phyloP scores from a whole-genome alignment of 2,888 invertebrate species.

The Salticus scenicus region DNA sequence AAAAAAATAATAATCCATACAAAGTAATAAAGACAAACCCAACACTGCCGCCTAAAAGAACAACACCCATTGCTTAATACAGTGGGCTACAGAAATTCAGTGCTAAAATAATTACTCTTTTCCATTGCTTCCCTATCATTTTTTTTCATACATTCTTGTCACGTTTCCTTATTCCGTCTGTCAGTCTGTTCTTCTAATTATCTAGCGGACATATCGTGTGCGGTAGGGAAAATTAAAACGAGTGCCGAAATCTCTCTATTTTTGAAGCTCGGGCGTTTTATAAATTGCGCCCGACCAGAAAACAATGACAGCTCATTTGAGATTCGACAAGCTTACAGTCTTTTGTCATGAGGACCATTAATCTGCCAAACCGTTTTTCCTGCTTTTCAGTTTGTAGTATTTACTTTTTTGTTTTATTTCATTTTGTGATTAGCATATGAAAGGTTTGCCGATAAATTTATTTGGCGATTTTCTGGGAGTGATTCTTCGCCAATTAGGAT shows the following conservation, averaged over 20 bases:
- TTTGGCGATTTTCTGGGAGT: background rate
- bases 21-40: background rate
- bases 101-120: conserved; percentile 50
- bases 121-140: conserved; percentile 40
- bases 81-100: conserved; percentile 2
- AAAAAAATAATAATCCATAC: background rate
- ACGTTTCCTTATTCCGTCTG: conserved; percentile 62
- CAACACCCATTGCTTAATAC: conserved; percentile 1
- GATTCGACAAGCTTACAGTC: conserved; percentile 67
- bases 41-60: background rate
- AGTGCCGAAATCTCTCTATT: conserved; percentile 69
- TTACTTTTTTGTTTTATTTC: background rate
- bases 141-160: conserved; percentile 38
- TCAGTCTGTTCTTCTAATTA: conserved; percentile 67
- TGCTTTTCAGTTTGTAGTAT: conserved; percentile 53
- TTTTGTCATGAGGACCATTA: conserved; percentile 69
- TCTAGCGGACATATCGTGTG: conserved; percentile 60
- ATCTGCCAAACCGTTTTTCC: conserved; percentile 64
- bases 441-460: background rate
- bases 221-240: conserved; percentile 52
- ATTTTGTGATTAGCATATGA: background rate
- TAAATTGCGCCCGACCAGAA: conserved; percentile 64
- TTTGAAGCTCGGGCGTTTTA: conserved; percentile 64
- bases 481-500: too few relatives aligned
- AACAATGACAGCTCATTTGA: conserved; percentile 69